phyloP scores from a whole-genome alignment of 92 coral and sea anemone species.

The Isaurus tuberculatus region DNA sequence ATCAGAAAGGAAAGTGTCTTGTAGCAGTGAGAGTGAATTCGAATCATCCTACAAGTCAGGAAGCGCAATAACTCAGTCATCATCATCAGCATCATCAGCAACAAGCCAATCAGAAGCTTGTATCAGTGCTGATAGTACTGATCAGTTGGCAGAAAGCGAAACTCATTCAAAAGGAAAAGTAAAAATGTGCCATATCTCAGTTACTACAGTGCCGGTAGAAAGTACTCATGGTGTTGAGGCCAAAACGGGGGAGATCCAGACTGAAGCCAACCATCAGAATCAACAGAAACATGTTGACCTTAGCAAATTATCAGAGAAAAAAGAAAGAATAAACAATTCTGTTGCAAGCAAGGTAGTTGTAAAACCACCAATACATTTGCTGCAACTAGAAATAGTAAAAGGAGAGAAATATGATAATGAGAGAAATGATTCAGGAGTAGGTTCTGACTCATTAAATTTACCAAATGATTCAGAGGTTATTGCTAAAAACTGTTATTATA shows the following conservation, averaged over 20 bases:
- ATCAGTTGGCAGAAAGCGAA: conserved; percentile 16
- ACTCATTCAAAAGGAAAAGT: conserved; percentile 10
- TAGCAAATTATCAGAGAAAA: not conserved
- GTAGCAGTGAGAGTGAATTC: conserved; percentile 24
- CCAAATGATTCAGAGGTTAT: conserved; percentile 50
- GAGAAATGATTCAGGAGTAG: conserved; percentile 67
- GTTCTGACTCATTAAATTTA: conserved; percentile 59
- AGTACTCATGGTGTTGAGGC: not conserved
- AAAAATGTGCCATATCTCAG: conserved; percentile 34
- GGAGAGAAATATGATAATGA: conserved; percentile 40
- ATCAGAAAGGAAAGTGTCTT: conserved; percentile 42
- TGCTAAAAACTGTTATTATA: not conserved
- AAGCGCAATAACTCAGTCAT: not conserved
- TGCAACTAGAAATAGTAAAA: conserved; percentile 1
- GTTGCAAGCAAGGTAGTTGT: conserved; percentile 4
- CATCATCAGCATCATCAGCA: conserved; percentile 10
- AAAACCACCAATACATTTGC: not conserved
- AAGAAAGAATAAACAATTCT: not conserved
- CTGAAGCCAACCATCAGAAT: not conserved
- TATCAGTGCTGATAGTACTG: not conserved
- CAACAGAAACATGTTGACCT: not conserved
- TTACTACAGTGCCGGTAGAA: conserved; percentile 24
- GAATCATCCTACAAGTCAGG: not conserved
- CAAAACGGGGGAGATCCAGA: not conserved
- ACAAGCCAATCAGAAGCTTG: conserved; percentile 38